Conservation (phyloP, 2,888 invertebrate species). For the Megastigmus dorsalis region DNA sequence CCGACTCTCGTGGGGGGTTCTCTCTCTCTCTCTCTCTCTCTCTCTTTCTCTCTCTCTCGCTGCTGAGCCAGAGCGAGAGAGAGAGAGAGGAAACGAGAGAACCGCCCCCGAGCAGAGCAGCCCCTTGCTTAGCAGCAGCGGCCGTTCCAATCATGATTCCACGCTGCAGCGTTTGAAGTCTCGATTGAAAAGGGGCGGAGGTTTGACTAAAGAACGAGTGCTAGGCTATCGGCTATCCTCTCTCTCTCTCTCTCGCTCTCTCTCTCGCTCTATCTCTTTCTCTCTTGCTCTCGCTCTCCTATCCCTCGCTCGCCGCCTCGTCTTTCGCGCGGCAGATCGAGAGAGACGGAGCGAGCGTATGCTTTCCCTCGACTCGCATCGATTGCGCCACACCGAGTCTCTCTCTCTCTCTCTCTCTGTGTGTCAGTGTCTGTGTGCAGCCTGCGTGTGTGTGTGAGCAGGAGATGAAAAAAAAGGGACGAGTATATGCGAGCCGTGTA, state of each 20-base stretch:
- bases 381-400: slow-evolving; percentile 38
- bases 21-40: too few relatives aligned
- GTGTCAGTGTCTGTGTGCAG: neutral
- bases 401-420: too few relatives aligned
- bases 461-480: too few relatives aligned
- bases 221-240: slow-evolving; percentile 70
- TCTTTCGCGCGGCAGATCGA: too few relatives aligned
- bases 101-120: slow-evolving; percentile 64
- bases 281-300: slow-evolving; percentile 51
- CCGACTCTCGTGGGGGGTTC: neutral
- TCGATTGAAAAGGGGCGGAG: slow-evolving; percentile 74
- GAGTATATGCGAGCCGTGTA: neutral
- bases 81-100: slow-evolving; percentile 63
- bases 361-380: slow-evolving; percentile 36
- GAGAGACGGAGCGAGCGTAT: slow-evolving; percentile 1
- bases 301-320: slow-evolving; percentile 43
- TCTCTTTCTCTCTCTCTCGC: too few relatives aligned
- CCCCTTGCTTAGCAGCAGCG: slow-evolving; percentile 72
- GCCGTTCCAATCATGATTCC: slow-evolving; percentile 75
- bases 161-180: slow-evolving; percentile 74
- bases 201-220: slow-evolving; percentile 74
- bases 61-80: slow-evolving; percentile 32
- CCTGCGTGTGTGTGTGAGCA: neutral
- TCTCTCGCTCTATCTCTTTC: slow-evolving; percentile 54
- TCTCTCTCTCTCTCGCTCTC: slow-evolving; percentile 52